Conservation (phyloP, 2,113 vertebrate species). For the Crotalus helleri region DNA sequence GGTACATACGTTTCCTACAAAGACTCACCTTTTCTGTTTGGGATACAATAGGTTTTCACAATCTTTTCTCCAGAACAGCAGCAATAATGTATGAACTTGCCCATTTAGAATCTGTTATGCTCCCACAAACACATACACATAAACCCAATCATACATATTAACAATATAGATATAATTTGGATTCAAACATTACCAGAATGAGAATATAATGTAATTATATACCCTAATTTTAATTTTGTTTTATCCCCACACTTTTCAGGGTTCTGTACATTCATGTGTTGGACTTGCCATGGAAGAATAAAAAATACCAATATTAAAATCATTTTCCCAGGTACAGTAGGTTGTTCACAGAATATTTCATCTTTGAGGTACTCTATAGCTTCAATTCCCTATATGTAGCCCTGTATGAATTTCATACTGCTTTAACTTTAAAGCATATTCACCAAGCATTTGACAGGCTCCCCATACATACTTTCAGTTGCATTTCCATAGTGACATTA, state of each 20-base stretch:
- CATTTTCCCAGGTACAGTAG: constrained; percentile 49
- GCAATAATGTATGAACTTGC: background rate
- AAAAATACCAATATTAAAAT: constrained; percentile 29
- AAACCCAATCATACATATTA: background rate
- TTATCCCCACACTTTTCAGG: constrained; percentile 20
- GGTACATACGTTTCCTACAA: background rate
- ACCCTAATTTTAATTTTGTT: background rate
- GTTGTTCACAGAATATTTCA: constrained; percentile 25
- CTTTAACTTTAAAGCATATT: constrained; percentile 30
- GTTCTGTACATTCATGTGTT: constrained; percentile 28
- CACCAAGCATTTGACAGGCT: constrained; percentile 27
- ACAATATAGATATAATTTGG: background rate
- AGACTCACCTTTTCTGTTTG: background rate
- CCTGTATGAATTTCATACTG: constrained; percentile 8
- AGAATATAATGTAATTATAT: background rate
- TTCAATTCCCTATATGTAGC: constrained; percentile 33
- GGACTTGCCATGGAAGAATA: constrained; percentile 29
- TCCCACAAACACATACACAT: background rate
- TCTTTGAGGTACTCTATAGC: constrained; percentile 40
- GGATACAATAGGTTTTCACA: background rate
- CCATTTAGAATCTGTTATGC: background rate
- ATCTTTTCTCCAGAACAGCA: background rate
- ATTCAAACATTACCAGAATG: background rate
- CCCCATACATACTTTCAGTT: constrained; percentile 12
- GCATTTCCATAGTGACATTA: constrained; percentile 52